These are phyloP conservation scores for Napeogenes inachia DNA, from an alignment of 2,888 invertebrate genomes.

Conservation along the genomic window DNA sequence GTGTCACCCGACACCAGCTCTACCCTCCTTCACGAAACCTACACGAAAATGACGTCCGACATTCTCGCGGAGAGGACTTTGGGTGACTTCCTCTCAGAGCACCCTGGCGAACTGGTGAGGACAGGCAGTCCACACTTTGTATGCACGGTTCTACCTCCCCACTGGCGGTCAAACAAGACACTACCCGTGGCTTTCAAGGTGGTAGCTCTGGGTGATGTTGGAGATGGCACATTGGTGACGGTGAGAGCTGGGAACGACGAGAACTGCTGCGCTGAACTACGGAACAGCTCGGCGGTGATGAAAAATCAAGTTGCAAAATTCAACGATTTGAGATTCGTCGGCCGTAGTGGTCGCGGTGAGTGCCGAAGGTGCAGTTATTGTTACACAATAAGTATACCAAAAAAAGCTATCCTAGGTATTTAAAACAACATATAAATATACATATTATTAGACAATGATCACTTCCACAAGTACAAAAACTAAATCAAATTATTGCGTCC, in stretches of 20 bases:
- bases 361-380: constrained; percentile 75
- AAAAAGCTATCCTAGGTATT: constrained; percentile 2
- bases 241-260: constrained; percentile 99
- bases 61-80: constrained; percentile 91
- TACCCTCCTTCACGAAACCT: constrained; percentile 86
- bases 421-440: background rate
- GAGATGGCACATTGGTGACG: constrained; percentile 97
- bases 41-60: constrained; percentile 93
- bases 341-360: constrained; percentile 98
- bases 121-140: constrained; percentile 96
- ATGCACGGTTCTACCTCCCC: constrained; percentile 95
- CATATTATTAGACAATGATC: no score
- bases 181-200: constrained; percentile 98
- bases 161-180: constrained; percentile 99
- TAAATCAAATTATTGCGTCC: no score
- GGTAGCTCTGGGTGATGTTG: constrained; percentile 94
- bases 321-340: constrained; percentile 98
- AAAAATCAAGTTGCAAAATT: constrained; percentile 99
- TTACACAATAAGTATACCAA: constrained; percentile 36
- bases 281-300: constrained; percentile 97
- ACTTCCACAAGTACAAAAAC: no score
- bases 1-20: constrained; percentile 85
- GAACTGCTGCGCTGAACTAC: constrained; percentile 96
- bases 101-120: constrained; percentile 93
- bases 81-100: constrained; percentile 91